Evolutionary conservation across 1,140 invertebrate genomes (phyloP), one percentile per base, ranked within the genome.

Genomic region (Elysia chlorotica): DNA sequence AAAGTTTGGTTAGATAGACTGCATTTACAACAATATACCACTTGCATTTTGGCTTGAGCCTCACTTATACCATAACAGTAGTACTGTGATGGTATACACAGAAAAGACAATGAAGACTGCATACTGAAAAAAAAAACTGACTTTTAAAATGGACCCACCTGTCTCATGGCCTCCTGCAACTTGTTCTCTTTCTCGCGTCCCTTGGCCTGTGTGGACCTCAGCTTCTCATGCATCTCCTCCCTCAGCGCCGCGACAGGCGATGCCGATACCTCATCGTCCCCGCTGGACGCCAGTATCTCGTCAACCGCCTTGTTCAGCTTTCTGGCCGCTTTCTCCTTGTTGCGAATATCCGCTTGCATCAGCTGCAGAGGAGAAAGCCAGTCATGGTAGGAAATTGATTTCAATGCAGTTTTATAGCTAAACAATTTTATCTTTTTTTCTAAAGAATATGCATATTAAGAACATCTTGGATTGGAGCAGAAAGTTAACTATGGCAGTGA

Each of bases 91-190:
- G n/a, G n/a, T n/a, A n/a, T n/a, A n/a, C n/a, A n/a, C n/a, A n/a
- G n/a, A n/a, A n/a, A n/a, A n/a, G n/a, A n/a, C n/a, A n/a, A n/a
- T n/a, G n/a, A n/a, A n/a, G n/a, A n/a, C n/a, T n/a, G n/a, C n/a
- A n/a, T 14, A 14, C 41, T 48, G n/a, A n/a, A 48, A 48, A 59
- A 28, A 62, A 30, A 19, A 5, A 5, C 59, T 62, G 31, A 30
- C 23, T 33, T 19, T 5, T 62, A 62, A 28, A 33, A 62, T 6
- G 6, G n/a, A 54, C 70, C 70, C 65, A 88, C 88, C 79, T 90
- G 96, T 80, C 93, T 90, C 0, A 99, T 89, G 0, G 95, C 94
- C 81, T 96, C 95, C 85, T 99, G 96, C 2, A 99, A 87, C 83
- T 98, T 95, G 21, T 93, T 91, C 82, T 98, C 95, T 35, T 95